Conservation (phyloP, 2,797 vertebrate species). For the Champsocephalus esox region DNA sequence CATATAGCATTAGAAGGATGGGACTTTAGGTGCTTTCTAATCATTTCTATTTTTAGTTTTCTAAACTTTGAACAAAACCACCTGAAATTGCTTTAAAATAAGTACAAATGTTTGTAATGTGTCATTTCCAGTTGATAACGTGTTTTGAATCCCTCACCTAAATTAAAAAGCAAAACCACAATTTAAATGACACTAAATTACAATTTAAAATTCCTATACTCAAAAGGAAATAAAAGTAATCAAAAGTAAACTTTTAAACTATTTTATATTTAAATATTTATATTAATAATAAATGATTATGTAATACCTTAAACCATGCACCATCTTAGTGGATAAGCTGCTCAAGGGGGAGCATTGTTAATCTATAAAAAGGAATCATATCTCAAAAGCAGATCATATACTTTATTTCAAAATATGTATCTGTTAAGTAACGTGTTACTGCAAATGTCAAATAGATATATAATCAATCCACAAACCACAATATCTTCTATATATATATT, state of each 20-base stretch:
- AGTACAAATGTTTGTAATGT: constrained; percentile 21
- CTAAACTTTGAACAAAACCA: constrained; percentile 9
- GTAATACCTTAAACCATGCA: neutral
- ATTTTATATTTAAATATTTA: neutral
- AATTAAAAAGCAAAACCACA: neutral
- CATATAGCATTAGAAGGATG: constrained; percentile 25
- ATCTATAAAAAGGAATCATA: neutral
- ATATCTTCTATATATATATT: neutral
- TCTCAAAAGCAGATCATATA: neutral
- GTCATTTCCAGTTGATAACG: constrained; percentile 13
- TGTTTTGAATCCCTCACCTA: constrained; percentile 15
- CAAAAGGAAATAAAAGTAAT: neutral
- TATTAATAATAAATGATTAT: neutral
- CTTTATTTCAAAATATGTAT: constrained; percentile 2
- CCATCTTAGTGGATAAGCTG: constrained; percentile 1
- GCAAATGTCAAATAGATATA: constrained; percentile 15
- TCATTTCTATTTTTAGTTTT: constrained; percentile 40
- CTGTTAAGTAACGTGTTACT: neutral
- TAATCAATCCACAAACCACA: neutral
- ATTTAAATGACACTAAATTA: constrained; percentile 13
- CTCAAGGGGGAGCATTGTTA: neutral
- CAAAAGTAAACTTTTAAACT: neutral
- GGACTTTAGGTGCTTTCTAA: constrained; percentile 54
- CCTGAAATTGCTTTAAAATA: neutral
- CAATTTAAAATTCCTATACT: neutral